Base-by-base conservation (phyloP, 2,797 vertebrate genomes). In the Manis pentadactyla region DNA sequence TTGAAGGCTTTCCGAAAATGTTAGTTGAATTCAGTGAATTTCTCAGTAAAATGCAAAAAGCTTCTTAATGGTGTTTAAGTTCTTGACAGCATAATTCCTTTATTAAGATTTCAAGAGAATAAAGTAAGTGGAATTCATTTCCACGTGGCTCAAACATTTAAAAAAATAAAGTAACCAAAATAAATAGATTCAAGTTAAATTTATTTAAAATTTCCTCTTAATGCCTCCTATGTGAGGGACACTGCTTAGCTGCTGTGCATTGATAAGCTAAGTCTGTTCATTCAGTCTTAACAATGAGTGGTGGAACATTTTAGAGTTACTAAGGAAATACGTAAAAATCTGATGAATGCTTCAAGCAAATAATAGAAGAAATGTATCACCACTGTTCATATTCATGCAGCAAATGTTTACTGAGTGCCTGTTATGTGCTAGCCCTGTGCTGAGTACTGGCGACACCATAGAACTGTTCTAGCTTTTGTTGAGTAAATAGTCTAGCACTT, bases 1-100 rank as follows among this genome's bases (percentile, higher is more conserved):
- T 92, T 81, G n/a, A 84, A 66, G 29, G 27, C 82, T 75, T 90
- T 92, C 9, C 64, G 63, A 73, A 95, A 92, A 92, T 90, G 49
- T 39, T 73, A 39, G 49, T 69, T 55, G 31, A 84, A 95, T 90
- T 86, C 29, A 94, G 9, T 1, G 1, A 29, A 17, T 89, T 83
- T 66, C 63, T 88, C 14, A 78, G 57, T 82, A 68, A 81, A 85
- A 96, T 57, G 29, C 13, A 93, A 84, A 84, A 25, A 73, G 15
- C 13, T 89, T 74, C 15, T 93, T 81, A 74, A 10, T 53, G 23
- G 37, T 68, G 71, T 78, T 81, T 79, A 2, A 55, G 49, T 75
- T 17, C 4, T 34, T 51, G 25, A 59, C 15, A 94, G 21, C 23
- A 18, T 78, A 79, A 55, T 93, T 81, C 11, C 53, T 90, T 79